phyloP scores from a whole-genome alignment of 1,140 invertebrate genomes.

The Ganaspis sp. region DNA sequence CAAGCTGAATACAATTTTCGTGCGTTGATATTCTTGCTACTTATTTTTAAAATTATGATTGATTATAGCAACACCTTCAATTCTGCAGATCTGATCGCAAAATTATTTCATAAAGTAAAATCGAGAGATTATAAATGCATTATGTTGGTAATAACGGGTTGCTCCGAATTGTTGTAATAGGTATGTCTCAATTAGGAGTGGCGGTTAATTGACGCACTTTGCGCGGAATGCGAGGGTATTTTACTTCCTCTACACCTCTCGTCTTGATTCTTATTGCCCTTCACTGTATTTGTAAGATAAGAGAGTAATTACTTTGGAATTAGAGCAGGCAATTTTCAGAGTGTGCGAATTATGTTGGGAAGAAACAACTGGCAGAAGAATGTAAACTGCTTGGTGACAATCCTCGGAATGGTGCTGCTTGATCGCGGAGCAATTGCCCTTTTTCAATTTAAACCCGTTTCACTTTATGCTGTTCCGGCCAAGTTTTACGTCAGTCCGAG shows the following conservation, averaged over 20 bases:
- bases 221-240: constrained; percentile 59
- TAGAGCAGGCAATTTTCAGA: constrained; percentile 59
- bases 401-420: constrained; percentile 15
- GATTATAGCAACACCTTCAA: neutral
- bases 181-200: constrained; percentile 72
- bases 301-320: constrained; percentile 70
- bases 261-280: constrained; percentile 29
- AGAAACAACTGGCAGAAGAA: constrained; percentile 54
- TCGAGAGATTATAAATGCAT: constrained; percentile 67
- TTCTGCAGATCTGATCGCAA: neutral
- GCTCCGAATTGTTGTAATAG: constrained; percentile 60
- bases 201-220: constrained; percentile 68
- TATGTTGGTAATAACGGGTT: constrained; percentile 49
- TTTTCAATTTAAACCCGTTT: constrained; percentile 35
- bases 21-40: too few species aligned
- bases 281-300: constrained; percentile 47
- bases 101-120: constrained; percentile 60
- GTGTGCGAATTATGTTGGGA: constrained; percentile 63
- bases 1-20: too few species aligned
- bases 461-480: constrained; percentile 24
- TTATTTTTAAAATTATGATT: neutral
- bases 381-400: constrained; percentile 46
- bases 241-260: constrained; percentile 30
- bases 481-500: constrained; percentile 23
- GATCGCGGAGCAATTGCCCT: constrained; percentile 32